Evolutionary conservation across 1,140 invertebrate species (phyloP).

Genomic region (Lycorma delicatula): DNA sequence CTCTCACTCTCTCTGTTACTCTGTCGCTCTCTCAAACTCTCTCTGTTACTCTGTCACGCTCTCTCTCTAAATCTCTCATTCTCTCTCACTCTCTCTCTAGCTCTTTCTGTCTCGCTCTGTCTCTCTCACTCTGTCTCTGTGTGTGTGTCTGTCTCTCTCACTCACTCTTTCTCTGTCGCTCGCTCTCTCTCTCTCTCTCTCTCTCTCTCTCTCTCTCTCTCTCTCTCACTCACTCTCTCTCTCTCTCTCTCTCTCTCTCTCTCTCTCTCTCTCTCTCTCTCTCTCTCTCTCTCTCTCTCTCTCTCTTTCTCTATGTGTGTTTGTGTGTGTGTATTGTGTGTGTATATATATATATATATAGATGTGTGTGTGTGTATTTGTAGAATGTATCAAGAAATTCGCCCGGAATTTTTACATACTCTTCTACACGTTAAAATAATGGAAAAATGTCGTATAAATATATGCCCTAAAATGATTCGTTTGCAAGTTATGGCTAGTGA

Average conservation of each 20-base stretch:
- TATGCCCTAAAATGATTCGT: no score
- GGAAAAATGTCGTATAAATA: no score
- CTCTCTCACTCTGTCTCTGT: slow-evolving; percentile 13
- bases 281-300: slow-evolving; percentile 2
- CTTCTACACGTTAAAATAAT: no score
- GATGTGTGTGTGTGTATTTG: not conserved
- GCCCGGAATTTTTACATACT: no score
- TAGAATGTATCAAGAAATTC: no score
- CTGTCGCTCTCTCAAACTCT: slow-evolving; percentile 7
- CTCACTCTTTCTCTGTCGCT: slow-evolving; percentile 6
- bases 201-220: slow-evolving; percentile 11
- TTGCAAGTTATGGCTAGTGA: no score
- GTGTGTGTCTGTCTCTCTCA: slow-evolving; percentile 7
- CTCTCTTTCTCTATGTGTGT: slow-evolving; percentile 4
- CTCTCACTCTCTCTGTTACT: slow-evolving; percentile 6
- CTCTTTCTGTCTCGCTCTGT: slow-evolving; percentile 8
- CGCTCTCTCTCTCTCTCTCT: slow-evolving; percentile 2
- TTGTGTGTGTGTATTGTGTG: not conserved
- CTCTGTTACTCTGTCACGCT: slow-evolving; percentile 9
- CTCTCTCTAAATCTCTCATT: slow-evolving; percentile 12
- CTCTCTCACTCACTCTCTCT: slow-evolving; percentile 9
- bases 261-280: slow-evolving; percentile 8
- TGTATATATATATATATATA: no score
- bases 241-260: slow-evolving; percentile 11
- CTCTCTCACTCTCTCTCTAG: slow-evolving; percentile 1